These are phyloP conservation scores for Oophaga pumilio DNA, from an alignment of 2,113 vertebrate species.

Conservation along the genomic window DNA sequence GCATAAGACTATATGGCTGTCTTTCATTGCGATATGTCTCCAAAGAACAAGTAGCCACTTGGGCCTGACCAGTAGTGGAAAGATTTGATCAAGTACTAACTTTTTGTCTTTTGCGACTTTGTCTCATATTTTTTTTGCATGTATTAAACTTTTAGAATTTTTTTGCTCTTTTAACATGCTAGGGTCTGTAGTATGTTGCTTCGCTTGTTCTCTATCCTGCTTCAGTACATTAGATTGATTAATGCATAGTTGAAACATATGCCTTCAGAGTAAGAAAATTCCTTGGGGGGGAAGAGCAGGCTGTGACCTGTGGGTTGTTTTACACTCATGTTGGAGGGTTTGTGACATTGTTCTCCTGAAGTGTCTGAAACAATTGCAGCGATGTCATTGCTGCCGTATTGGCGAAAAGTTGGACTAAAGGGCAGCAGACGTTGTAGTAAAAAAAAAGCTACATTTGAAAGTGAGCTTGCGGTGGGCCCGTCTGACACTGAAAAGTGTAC, in stretches of 20 bases:
- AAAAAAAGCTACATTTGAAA: slow-evolving; percentile 27
- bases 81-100: neutral
- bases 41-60: neutral
- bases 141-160: neutral
- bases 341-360: slow-evolving; percentile 14
- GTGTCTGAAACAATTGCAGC: neutral
- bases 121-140: neutral
- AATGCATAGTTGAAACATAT: slow-evolving; percentile 34
- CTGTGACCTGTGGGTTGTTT: slow-evolving; percentile 27
- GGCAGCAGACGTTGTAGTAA: slow-evolving; percentile 22
- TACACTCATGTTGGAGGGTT: slow-evolving; percentile 6
- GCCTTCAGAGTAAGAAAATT: slow-evolving; percentile 27
- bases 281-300: slow-evolving; percentile 20
- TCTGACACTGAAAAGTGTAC: slow-evolving; percentile 44
- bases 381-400: neutral
- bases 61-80: neutral
- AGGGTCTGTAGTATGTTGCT: neutral
- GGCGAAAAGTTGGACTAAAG: neutral
- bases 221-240: slow-evolving; percentile 22
- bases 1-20: too few species aligned
- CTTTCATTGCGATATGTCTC: too few species aligned
- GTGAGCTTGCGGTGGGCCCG: neutral
- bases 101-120: neutral
- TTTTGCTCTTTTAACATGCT: neutral
- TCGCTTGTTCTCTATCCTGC: neutral